phyloP scores from a whole-genome alignment of 30 jellyfish, hydroid and myxozoan species.

The Clytia hemisphaerica region DNA sequence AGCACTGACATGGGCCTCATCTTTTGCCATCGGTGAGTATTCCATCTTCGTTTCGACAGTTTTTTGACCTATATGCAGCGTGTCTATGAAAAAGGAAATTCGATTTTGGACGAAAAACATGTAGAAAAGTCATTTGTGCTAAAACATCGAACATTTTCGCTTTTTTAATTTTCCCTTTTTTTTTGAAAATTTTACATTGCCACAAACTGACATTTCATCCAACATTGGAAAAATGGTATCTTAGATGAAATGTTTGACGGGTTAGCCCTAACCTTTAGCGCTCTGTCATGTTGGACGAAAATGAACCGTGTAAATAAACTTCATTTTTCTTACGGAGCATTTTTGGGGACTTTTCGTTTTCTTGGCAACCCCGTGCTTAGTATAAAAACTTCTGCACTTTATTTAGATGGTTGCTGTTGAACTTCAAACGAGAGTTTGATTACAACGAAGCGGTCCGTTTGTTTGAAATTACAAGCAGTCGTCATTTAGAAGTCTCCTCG shows the following conservation, averaged over 20 bases:
- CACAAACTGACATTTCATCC: too few relatives aligned
- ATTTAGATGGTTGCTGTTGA: constrained; percentile 64
- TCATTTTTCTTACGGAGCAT: too few relatives aligned
- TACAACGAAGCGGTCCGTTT: constrained; percentile 65
- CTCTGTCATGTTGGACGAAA: too few relatives aligned
- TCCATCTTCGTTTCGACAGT: background rate
- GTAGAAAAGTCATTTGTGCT: too few relatives aligned
- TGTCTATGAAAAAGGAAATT: background rate
- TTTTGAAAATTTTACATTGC: too few relatives aligned
- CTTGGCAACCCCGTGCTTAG: too few relatives aligned
- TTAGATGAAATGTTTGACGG: too few relatives aligned
- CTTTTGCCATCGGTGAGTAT: constrained; percentile 69
- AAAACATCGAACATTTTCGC: background rate
- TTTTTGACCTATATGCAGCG: background rate
- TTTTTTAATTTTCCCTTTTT: too few relatives aligned
- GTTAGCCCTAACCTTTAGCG: too few relatives aligned
- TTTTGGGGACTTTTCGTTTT: too few relatives aligned
- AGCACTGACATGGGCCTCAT: constrained; percentile 55
- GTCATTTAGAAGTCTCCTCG: constrained; percentile 77
- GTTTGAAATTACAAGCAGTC: constrained; percentile 78
- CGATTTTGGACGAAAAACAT: background rate
- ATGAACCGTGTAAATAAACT: too few relatives aligned
- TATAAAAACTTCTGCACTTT: background rate
- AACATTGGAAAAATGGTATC: too few relatives aligned
- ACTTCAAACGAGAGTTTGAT: constrained; percentile 76